Evolutionary conservation across 2,888 invertebrate species (phyloP).

Genomic region (Flabesymbios commensalis): DNA sequence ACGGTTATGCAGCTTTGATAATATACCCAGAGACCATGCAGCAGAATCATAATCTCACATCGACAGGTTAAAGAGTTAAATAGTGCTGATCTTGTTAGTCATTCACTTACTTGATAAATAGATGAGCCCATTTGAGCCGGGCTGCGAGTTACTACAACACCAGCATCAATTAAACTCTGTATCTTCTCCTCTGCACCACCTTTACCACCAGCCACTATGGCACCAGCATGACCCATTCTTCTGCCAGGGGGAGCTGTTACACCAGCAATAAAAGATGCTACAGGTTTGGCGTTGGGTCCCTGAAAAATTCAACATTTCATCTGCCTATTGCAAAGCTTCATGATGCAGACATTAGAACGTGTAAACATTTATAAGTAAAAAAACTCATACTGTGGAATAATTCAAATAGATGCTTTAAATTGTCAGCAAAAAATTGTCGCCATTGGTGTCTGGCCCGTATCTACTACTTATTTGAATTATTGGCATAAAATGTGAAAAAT

Average conservation of each 20-base stretch:
- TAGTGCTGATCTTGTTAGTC: not conserved
- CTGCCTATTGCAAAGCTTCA: not conserved
- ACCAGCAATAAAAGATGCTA: slow-evolving; percentile 98
- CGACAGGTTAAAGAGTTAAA: not conserved
- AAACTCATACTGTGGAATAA: too few species aligned
- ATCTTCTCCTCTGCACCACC: slow-evolving; percentile 99
- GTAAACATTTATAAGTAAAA: too few species aligned
- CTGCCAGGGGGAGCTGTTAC: slow-evolving; percentile 96
- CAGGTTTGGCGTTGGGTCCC: slow-evolving; percentile 85
- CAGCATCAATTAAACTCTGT: slow-evolving; percentile 81
- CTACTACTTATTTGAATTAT: too few species aligned
- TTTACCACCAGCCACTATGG: slow-evolving; percentile 98
- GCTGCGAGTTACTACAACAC: slow-evolving; percentile 91
- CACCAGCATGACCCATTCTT: slow-evolving; percentile 99
- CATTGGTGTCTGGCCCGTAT: too few species aligned
- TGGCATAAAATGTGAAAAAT: too few species aligned
- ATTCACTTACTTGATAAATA: slow-evolving; percentile 65
- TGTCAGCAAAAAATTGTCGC: too few species aligned
- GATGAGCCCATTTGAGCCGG: slow-evolving; percentile 95
- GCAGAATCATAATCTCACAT: too few species aligned
- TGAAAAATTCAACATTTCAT: slow-evolving; percentile 35
- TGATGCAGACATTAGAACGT: too few species aligned
- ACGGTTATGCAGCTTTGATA: too few species aligned
- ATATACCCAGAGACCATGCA: too few species aligned
- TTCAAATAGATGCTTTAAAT: too few species aligned